Conservation (phyloP, 2,888 invertebrate species). For the Aphodius granarius region DNA sequence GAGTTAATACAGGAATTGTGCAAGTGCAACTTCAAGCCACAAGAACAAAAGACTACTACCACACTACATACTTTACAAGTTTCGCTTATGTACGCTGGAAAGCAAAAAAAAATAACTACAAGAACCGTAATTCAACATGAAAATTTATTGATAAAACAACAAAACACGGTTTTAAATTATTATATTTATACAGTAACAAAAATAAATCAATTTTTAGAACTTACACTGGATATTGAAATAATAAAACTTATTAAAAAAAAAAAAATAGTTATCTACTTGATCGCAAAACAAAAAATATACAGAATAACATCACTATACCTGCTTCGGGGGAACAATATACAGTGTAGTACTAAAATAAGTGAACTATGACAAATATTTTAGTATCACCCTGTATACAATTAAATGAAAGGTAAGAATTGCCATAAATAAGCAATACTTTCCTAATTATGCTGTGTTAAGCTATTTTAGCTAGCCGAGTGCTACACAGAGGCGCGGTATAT, state of each 20-base stretch:
- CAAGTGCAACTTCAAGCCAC: neutral
- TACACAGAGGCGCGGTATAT: neutral
- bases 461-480: conserved; percentile 9
- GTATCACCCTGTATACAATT: neutral
- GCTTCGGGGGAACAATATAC: neutral
- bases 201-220: conserved; percentile 22
- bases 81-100: neutral
- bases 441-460: neutral
- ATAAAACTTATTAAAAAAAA: neutral
- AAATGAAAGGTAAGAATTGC: conserved; percentile 8
- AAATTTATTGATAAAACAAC: conserved; percentile 13
- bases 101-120: neutral
- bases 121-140: neutral
- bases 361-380: too few species aligned
- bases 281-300: conserved; percentile 7
- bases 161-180: conserved; percentile 24
- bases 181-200: conserved; percentile 28
- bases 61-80: neutral
- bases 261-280: neutral
- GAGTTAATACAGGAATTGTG: neutral
- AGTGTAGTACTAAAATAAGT: too few species aligned
- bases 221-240: conserved; percentile 9
- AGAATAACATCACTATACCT: neutral
- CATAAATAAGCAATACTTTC: conserved; percentile 9
- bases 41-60: neutral